Evolutionary conservation across 2,797 vertebrate species (phyloP), one percentile per base, ranked within the genome.

Genomic region (Hippopotamyrus pictus): DNA sequence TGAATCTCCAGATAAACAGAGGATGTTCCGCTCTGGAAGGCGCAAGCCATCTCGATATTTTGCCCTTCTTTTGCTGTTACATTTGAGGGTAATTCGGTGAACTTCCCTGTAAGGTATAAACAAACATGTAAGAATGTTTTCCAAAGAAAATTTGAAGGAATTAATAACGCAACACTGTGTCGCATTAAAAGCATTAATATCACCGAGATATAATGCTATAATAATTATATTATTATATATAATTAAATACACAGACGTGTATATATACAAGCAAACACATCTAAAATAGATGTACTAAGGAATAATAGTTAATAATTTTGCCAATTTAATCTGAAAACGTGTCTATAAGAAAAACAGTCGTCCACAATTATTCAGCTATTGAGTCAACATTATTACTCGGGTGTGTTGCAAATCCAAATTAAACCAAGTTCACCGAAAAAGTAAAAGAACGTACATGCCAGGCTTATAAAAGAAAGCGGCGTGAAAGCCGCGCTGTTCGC

Each of bases 11-110:
- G 93, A 92, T 99, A 98, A 89, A 98, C 97, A 0, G 98, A 98
- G 59, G 97, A 91, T 0, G 97, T 97, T 89, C 97, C 96, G 90
- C 98, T 99, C 94, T 98, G 97, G 94, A 99, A 99, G 86, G 98
- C 98, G 90, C 98, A 99, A 37, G 97, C 97, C 98, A 99, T 98
- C 93, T 99, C 98, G 92, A 99, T 97, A 44, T 99, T 98, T 92
- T 99, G 98, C 48, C 98, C 98, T 94, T 98, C 98, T 46, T 96
- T 97, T 25, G 96, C 97, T 0, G 98, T 98, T 95, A 98, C 95
- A 95, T 98, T 98, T 92, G 96, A 95, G 53, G 98, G 98, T 90
- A 98, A 95, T 94, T 98, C 97, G 6, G 97, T 99, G 94, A 99
- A 99, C 95, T 96, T 97, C 94, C 97, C 98, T 99, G 97, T 54